Evolutionary conservation across 2,113 vertebrate species (phyloP), one percentile per base, ranked within the genome.

Genomic region (Sorex fumeus): DNA sequence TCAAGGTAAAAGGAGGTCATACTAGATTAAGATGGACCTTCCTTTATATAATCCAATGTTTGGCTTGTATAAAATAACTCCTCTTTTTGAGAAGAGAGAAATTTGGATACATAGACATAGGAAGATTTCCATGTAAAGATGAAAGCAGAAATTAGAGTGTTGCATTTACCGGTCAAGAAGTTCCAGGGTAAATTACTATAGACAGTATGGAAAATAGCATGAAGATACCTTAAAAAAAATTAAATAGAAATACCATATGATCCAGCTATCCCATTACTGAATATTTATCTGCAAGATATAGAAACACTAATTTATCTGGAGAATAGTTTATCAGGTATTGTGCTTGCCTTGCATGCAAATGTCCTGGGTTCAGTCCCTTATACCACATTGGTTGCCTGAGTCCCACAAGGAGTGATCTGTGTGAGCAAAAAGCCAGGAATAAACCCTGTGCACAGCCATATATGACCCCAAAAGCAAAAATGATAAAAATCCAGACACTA

Each of bases 41-140:
- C 40, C n/a, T n/a, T 47, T 47, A 47, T 11, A 6, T 32, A 32
- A 25, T 77, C 4, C 78, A 93, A 47, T 60, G 45, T 78, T 45
- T 87, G 11, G 8, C 34, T 18, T 60, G 21, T 90, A 72, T 72
- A 23, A 21, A 72, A 72, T 72, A 72, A 71, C 34, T 71, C 32
- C n/a, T 71, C 83, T 77, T 90, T 62, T 32, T 60, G 71, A 89
- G 28, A 74, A 64, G 50, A 30, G 7, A 71, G 72, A 77, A 40
- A 71, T 71, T n/a, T 25, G 28, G 21, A 82, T 47, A 74, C 25
- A 4, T 45, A 64, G 77, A 71, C 36, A 74, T 53, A 84, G 60
- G 91, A 43, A 87, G 50, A 77, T 70, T 2, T 12, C 2, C 28
- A 30, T 7, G 11, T 50, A 8, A 94, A 77, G 47, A 64, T 76